phyloP scores from a whole-genome alignment of 92 coral and sea anemone species.

The Bergia puertoricense region DNA sequence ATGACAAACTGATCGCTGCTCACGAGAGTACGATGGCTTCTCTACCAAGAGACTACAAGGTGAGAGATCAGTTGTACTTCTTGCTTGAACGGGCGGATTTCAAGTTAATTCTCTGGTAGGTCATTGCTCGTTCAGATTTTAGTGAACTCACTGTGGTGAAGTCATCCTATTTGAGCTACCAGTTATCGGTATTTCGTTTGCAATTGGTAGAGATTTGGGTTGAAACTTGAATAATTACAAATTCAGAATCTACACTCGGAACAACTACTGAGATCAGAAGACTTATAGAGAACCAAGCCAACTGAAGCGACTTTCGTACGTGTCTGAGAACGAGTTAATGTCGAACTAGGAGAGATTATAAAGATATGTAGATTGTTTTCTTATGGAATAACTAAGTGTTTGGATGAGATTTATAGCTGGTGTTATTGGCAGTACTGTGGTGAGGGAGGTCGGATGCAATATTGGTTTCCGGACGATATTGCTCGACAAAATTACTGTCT shows the following conservation, averaged over 20 bases:
- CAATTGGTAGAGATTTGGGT: background rate
- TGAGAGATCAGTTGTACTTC: background rate
- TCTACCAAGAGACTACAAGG: constrained; percentile 30
- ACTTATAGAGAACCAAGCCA: background rate
- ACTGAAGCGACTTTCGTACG: background rate
- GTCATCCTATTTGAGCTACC: background rate
- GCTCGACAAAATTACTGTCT: background rate
- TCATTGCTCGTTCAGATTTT: background rate
- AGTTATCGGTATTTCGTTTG: background rate
- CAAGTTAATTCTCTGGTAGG: background rate
- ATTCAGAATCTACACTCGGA: background rate
- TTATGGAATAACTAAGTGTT: background rate
- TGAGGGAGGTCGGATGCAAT: constrained; percentile 4
- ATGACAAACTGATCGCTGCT: background rate
- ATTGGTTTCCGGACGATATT: constrained; percentile 8
- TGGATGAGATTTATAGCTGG: background rate
- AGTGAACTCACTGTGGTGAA: background rate
- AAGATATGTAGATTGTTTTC: background rate
- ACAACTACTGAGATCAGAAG: background rate
- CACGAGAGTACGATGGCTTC: constrained; percentile 21
- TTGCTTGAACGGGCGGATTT: background rate
- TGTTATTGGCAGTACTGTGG: background rate
- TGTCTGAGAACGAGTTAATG: background rate
- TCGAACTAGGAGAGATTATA: background rate
- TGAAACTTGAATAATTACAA: background rate